These are phyloP conservation scores for Xyrichtys novacula DNA, from an alignment of 2,797 vertebrate species.

Conservation along the genomic window DNA sequence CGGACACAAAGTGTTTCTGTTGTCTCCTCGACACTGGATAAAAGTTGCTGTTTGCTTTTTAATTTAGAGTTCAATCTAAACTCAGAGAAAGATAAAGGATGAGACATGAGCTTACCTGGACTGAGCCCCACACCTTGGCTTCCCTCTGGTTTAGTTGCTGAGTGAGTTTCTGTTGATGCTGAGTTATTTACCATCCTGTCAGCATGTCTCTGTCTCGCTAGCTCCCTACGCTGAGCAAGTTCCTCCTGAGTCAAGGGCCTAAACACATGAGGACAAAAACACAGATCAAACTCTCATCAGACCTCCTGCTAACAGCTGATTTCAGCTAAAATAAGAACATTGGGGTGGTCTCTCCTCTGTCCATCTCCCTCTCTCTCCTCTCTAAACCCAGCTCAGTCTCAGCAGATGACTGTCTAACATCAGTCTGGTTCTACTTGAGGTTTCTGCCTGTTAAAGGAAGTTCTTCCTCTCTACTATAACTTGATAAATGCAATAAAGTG, in stretches of 20 bases:
- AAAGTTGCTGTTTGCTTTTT: too few species aligned
- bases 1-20: neutral
- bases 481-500: too few species aligned
- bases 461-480: too few species aligned
- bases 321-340: too few species aligned
- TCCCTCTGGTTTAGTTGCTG: conserved; percentile 51
- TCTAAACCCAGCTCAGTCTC: too few species aligned
- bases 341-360: too few species aligned
- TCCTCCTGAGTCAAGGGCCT: conserved; percentile 93
- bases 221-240: conserved; percentile 88
- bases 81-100: neutral
- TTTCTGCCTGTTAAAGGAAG: too few species aligned
- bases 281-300: neutral
- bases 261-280: conserved; percentile 3
- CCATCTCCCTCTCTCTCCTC: too few species aligned
- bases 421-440: too few species aligned
- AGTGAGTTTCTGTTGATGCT: conserved; percentile 24
- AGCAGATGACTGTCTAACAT: too few species aligned
- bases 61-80: too few species aligned
- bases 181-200: conserved; percentile 85
- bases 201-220: conserved; percentile 88
- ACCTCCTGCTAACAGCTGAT: neutral
- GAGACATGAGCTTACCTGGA: conserved; percentile 46
- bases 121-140: conserved; percentile 37
- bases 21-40: too few species aligned